These are phyloP conservation scores for Myrmecophaga tridactyla DNA, from an alignment of 2,113 vertebrate genomes.

Conservation along the genomic window DNA sequence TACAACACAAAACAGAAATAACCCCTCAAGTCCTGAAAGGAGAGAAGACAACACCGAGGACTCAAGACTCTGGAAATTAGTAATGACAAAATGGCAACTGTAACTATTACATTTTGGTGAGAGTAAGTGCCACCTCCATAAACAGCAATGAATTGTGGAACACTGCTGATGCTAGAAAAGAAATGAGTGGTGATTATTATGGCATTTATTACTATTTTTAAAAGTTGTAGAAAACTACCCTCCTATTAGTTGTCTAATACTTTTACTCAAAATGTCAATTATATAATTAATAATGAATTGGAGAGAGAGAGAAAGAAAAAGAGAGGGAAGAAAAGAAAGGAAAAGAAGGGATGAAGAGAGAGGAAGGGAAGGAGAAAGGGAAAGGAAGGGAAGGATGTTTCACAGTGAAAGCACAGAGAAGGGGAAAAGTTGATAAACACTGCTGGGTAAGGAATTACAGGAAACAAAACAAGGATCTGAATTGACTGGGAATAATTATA, in stretches of 20 bases:
- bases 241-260: not conserved
- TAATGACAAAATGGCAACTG: not conserved
- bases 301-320: too few relatives aligned
- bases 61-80: slow-evolving; percentile 19
- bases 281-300: not conserved
- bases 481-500: not conserved
- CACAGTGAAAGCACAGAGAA: not conserved
- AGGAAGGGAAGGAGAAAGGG: not conserved
- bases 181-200: not conserved
- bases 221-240: not conserved
- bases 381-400: not conserved
- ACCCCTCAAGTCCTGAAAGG: slow-evolving; percentile 11
- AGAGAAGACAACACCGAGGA: not conserved
- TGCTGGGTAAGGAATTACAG: not conserved
- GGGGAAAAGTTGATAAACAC: not conserved
- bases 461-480: not conserved
- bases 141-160: not conserved
- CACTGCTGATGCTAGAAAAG: not conserved
- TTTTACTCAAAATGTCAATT: not conserved
- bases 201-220: not conserved
- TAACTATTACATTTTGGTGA: not conserved
- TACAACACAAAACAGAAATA: not conserved
- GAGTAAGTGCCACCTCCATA: not conserved
- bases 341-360: too few relatives aligned
- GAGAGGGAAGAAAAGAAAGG: too few relatives aligned